Percentiles rank a stretch among this genome's conserved stretches.
phyloP scores from a whole-genome alignment of 2,113 vertebrate species.

The Narcine bancroftii region DNA sequence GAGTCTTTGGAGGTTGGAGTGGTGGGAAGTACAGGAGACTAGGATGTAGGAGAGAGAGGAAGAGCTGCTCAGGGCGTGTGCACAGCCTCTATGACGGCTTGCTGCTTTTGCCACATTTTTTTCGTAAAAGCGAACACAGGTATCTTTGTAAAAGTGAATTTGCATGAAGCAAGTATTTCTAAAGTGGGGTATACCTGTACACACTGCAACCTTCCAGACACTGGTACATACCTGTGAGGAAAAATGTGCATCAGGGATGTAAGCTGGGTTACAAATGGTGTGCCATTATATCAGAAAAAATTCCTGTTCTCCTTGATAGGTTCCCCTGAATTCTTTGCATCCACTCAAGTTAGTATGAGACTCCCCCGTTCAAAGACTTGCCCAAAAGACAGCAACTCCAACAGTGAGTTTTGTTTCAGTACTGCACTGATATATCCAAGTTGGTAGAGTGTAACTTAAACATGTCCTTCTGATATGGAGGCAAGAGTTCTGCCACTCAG shows the following conservation, averaged over 20 bases:
- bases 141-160: no score
- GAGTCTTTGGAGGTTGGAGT: no score
- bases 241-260: neutral
- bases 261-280: neutral
- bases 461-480: neutral
- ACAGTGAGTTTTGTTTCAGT: neutral
- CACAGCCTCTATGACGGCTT: no score
- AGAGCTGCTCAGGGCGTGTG: no score
- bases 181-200: no score
- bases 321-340: neutral
- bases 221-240: neutral
- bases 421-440: neutral
- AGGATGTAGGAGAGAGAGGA: no score
- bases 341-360: neutral
- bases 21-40: no score
- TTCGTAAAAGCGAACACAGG: no score
- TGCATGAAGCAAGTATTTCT: no score
- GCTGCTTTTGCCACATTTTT: no score
- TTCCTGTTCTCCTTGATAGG: neutral
- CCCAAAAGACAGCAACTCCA: neutral
- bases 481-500: neutral
- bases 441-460: neutral
- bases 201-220: neutral
- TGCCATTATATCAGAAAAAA: neutral
- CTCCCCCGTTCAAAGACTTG: neutral